Percentiles rank a stretch among this genome's conserved stretches.
Evolutionary conservation across 2,888 invertebrate species (phyloP).

Genomic region (Actias luna): DNA sequence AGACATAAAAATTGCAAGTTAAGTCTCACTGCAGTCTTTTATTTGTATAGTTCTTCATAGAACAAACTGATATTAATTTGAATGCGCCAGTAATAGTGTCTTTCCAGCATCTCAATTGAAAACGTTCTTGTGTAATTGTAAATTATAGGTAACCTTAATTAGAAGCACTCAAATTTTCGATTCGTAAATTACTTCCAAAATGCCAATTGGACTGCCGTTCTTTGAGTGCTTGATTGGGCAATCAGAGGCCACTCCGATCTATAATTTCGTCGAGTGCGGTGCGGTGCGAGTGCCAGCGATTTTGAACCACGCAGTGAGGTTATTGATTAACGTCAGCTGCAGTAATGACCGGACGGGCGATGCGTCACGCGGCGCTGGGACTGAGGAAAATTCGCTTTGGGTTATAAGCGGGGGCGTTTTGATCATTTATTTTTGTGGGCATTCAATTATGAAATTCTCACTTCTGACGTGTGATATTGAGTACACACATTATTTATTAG

Average conservation of each 20-base stretch:
- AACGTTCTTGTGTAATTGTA: neutral
- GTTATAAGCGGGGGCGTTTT: constrained; percentile 16
- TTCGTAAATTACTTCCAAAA: constrained; percentile 34
- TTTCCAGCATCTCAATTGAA: neutral
- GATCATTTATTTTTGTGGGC: neutral
- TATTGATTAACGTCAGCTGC: constrained; percentile 66
- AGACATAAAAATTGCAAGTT: too few relatives aligned
- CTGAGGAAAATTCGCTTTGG: constrained; percentile 18
- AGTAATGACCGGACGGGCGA: constrained; percentile 53
- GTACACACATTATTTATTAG: too few relatives aligned
- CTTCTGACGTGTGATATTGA: too few relatives aligned
- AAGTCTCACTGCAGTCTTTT: too few relatives aligned
- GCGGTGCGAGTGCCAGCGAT: neutral
- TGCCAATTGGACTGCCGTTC: constrained; percentile 29
- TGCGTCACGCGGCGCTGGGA: constrained; percentile 41
- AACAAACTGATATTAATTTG: neutral
- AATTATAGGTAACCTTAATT: constrained; percentile 7
- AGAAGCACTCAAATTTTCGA: constrained; percentile 20
- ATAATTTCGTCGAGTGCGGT: constrained; percentile 29
- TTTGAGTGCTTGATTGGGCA: constrained; percentile 33
- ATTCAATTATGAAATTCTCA: neutral
- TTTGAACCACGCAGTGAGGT: constrained; percentile 24
- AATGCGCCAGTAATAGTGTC: neutral
- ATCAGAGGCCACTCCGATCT: constrained; percentile 28
- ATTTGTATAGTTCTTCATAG: neutral